Conservation (phyloP, 2,797 vertebrate genomes). For the Lithobates sylvaticus region DNA sequence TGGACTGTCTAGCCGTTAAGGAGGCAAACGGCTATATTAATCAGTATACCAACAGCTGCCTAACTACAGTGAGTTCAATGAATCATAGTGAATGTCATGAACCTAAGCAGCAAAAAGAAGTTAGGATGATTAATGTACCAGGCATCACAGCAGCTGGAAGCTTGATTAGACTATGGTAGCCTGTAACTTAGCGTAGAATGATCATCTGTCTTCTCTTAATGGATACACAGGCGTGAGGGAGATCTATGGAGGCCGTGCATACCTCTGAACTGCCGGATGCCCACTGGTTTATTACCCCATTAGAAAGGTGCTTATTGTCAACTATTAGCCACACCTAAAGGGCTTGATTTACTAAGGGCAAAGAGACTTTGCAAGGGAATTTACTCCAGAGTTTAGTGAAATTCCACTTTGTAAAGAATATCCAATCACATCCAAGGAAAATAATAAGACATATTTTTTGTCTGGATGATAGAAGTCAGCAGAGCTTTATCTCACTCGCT, state of each 20-base stretch:
- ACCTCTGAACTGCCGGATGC: background rate
- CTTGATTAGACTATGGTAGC: constrained; percentile 66
- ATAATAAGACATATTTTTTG: too few species aligned
- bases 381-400: too few species aligned
- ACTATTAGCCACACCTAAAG: too few species aligned
- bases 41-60: constrained; percentile 68
- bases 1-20: constrained; percentile 64
- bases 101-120: constrained; percentile 58
- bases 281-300: too few species aligned
- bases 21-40: constrained; percentile 67
- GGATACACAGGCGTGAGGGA: background rate
- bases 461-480: too few species aligned
- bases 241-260: background rate
- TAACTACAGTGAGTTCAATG: constrained; percentile 56
- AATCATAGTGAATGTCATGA: constrained; percentile 68
- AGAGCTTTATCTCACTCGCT: too few species aligned
- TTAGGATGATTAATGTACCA: constrained; percentile 67
- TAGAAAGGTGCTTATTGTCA: too few species aligned
- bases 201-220: constrained; percentile 65
- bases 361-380: too few species aligned
- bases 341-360: too few species aligned
- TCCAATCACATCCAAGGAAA: too few species aligned
- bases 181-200: constrained; percentile 48
- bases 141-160: constrained; percentile 62
- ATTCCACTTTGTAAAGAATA: too few species aligned